phyloP scores from a whole-genome alignment of 35 echinoderm and acorn worm genomes.

The Antedon bifida region DNA sequence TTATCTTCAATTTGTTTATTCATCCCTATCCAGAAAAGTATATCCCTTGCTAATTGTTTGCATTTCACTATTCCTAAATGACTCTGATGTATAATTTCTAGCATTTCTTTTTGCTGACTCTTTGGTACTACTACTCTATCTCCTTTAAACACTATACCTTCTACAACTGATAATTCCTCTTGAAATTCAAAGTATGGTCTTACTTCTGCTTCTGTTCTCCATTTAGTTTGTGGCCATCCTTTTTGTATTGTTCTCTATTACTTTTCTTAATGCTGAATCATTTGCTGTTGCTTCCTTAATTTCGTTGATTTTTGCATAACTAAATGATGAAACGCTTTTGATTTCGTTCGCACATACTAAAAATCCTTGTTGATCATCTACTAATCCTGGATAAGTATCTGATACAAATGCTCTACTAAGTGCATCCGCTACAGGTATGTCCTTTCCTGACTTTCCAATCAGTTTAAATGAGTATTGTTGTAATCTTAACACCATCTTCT shows the following conservation, averaged over 20 bases:
- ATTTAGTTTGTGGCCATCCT: not conserved
- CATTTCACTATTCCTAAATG: slow-evolving; percentile 46
- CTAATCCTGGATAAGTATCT: slow-evolving; percentile 1
- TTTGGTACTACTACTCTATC: not conserved
- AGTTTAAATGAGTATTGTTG: slow-evolving; percentile 18
- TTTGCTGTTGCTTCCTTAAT: slow-evolving; percentile 15
- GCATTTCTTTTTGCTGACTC: slow-evolving; percentile 18
- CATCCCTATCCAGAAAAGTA: slow-evolving; percentile 29
- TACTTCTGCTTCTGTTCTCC: not conserved
- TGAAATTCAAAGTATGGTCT: not conserved
- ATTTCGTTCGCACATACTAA: slow-evolving; percentile 9
- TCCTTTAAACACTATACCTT: not conserved
- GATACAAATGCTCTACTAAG: slow-evolving; percentile 25
- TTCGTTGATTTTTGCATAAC: slow-evolving; percentile 10
- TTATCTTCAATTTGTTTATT: slow-evolving; percentile 34
- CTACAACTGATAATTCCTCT: not conserved
- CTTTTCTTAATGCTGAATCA: slow-evolving; percentile 23
- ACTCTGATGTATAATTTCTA: slow-evolving; percentile 34
- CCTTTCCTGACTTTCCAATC: slow-evolving; percentile 20
- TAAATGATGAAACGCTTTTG: slow-evolving; percentile 7
- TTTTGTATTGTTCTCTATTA: not conserved
- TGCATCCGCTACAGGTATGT: slow-evolving; percentile 13
- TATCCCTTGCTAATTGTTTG: slow-evolving; percentile 33
- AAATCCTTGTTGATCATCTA: slow-evolving; percentile 6
- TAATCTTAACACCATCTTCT: slow-evolving; percentile 21